Base-by-base conservation (phyloP, 92 coral and sea anemone species). In the Palythoa caribaeorum region DNA sequence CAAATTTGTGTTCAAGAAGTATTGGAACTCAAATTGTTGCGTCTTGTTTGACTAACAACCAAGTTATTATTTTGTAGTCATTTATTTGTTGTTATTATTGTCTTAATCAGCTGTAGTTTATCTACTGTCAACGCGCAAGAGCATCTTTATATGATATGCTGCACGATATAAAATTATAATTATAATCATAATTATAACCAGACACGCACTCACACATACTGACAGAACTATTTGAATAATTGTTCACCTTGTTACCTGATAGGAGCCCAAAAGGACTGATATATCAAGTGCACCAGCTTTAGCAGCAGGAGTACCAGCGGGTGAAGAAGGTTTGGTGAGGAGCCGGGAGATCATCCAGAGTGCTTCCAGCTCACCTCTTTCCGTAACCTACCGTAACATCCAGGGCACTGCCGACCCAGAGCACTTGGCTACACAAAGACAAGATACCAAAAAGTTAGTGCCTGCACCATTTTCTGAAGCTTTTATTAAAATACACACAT, bases 361-460 rank as follows among this genome's bases (percentile, higher is more conserved):
- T 39, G 63, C 89, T 35, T 79, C 92, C 15, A 88, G 84, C 13
- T 93, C 96, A 9, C 69, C 94, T 44, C 39, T 89, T 69, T 89
- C 96, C 51, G 81, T 87, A 21, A 91, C 92, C 11, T 94, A 93
- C 77, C 76, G 39, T 5, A 35, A 86, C 72, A 83, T 95, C 54
- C 53, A 80, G 65, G 94, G 76, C 72, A 35, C 59, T 2, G 69
- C 60, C 20, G 94, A 95, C 68, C 88, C 85, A 10, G 98, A 93
- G 86, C 60, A 77, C 71, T 44, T 70, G 50, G 87, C 94, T 36
- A n/a, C 79, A 70, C 94, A 95, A 76, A 91, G 98, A 80, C 95
- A 95, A 38, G 78, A 88, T 57, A 90, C 91, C 76, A 90, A 93
- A 90, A 95, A 92, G 98, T 95, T 75, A 68, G 92, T 79, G 28